Evolutionary conservation across 2,888 invertebrate genomes (phyloP).

Genomic region (Anaspis maculata): DNA sequence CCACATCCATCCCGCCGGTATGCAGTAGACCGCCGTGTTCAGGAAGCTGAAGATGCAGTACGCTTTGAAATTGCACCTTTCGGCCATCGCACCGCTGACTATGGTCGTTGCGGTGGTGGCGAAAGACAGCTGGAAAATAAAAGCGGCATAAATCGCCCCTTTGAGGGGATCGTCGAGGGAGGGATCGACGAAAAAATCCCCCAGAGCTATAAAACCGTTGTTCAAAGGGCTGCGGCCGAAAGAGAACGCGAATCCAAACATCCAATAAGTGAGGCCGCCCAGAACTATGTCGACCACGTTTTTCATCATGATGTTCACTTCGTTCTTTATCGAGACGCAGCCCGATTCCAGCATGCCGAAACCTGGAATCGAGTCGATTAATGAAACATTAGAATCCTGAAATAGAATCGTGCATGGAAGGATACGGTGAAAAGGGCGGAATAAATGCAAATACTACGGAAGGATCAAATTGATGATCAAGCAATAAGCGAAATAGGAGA

Average conservation of each 20-base stretch:
- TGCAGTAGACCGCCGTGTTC: constrained; percentile 84
- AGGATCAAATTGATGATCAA: too few species aligned
- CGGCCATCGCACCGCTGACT: constrained; percentile 92
- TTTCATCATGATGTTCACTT: constrained; percentile 97
- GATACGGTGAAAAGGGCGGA: neutral
- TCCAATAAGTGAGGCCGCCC: constrained; percentile 90
- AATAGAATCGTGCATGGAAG: neutral
- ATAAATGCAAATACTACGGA: too few species aligned
- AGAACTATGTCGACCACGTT: constrained; percentile 88
- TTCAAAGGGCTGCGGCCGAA: constrained; percentile 67
- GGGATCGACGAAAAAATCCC: constrained; percentile 76
- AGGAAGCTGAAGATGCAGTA: constrained; percentile 84
- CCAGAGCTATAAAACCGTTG: constrained; percentile 76
- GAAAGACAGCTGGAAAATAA: constrained; percentile 83
- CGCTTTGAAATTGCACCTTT: constrained; percentile 84
- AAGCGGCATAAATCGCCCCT: constrained; percentile 81
- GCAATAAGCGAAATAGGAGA: too few species aligned
- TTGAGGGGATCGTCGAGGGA: constrained; percentile 63
- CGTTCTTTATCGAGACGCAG: constrained; percentile 86
- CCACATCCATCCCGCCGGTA: constrained; percentile 93
- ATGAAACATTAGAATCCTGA: constrained; percentile 3
- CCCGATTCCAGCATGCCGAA: constrained; percentile 93
- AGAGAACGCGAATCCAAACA: constrained; percentile 87
- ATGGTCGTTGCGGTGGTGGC: constrained; percentile 88
- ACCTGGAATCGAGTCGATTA: constrained; percentile 60